Evolutionary conservation across 2,888 invertebrate species (phyloP), one percentile per base, ranked within the genome.

Genomic region (Marronus borbonicus): DNA sequence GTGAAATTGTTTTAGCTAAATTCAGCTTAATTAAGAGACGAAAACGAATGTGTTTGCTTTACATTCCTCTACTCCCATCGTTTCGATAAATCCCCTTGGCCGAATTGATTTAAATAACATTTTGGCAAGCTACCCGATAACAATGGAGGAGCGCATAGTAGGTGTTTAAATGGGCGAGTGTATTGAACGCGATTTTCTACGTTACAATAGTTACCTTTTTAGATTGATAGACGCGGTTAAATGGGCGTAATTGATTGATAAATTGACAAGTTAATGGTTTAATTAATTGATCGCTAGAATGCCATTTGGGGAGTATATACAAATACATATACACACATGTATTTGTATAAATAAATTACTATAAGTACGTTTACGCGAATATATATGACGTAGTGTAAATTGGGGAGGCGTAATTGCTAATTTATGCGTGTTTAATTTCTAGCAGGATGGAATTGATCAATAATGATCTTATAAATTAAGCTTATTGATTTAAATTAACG

Each of bases 241-340:
- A 74, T 49, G 14, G 60, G 72, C 44, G 72, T 74, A 74, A 74
- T 74, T 60, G 60, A 74, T 74, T 74, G 72, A 74, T 60, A 44
- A 60, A 44, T 62, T 60, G 60, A 74, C 44, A 24, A 49, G 72
- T 74, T 44, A 74, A 31, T 49, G 24, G 60, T 74, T 60, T 74
- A 24, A 60, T 60, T 74, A 74, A 74, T 60, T 74, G 72, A 74
- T 74, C 62, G 28, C 55, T 39, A 44, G 20, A 49, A 60, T 44
- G 14, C 12, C 12, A 44, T 44, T 44, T 44, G 39, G 39, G 7
- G 39, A 10, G 39, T 39, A 10, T 39, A 39, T 4, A 31, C 4
- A 31, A 31, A 31, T 31, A 31, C 31, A 31, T 31, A 31, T 31
- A 31, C 31, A 31, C 31, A 31, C 39, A 39, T 39, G 8, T 44